A percentile compares a stretch with the other conserved stretches of the same genome.
phyloP scores from a whole-genome alignment of 2,113 vertebrate genomes.

The Irena cyanogastra region DNA sequence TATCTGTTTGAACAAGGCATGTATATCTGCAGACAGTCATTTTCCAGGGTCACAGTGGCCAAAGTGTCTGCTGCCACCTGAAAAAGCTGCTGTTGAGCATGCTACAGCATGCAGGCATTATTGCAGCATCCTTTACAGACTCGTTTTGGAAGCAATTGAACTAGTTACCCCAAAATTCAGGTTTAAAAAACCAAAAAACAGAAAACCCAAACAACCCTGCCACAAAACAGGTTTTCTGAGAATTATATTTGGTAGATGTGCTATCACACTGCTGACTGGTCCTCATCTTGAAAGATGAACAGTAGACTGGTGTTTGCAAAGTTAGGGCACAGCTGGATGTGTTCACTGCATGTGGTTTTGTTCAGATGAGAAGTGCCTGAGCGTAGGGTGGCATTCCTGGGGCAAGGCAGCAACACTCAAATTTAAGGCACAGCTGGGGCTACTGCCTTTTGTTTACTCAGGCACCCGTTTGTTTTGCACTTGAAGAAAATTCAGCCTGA shows the following conservation, averaged over 20 bases:
- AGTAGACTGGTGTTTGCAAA: neutral
- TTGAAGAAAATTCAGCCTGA: conserved; percentile 5
- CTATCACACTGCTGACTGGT: neutral
- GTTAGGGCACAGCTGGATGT: neutral
- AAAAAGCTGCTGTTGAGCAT: neutral
- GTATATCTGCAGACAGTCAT: neutral
- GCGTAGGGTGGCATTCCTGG: neutral
- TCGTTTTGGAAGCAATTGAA: neutral
- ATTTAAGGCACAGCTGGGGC: conserved; percentile 40
- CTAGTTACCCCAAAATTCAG: neutral
- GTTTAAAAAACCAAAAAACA: neutral
- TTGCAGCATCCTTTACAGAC: neutral
- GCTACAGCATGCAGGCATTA: neutral
- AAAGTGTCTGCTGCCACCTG: neutral
- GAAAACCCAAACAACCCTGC: neutral
- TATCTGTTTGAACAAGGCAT: neutral
- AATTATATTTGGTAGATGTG: neutral
- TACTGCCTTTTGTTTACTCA: neutral
- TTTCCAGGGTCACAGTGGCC: neutral
- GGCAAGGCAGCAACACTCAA: conserved; percentile 11
- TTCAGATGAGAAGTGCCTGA: conserved; percentile 19
- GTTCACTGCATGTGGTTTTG: neutral
- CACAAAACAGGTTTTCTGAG: neutral
- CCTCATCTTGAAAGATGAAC: neutral
- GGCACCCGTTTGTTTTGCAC: neutral